Base-by-base conservation (phyloP, 2,113 vertebrate species). In the Suncus etruscus region DNA sequence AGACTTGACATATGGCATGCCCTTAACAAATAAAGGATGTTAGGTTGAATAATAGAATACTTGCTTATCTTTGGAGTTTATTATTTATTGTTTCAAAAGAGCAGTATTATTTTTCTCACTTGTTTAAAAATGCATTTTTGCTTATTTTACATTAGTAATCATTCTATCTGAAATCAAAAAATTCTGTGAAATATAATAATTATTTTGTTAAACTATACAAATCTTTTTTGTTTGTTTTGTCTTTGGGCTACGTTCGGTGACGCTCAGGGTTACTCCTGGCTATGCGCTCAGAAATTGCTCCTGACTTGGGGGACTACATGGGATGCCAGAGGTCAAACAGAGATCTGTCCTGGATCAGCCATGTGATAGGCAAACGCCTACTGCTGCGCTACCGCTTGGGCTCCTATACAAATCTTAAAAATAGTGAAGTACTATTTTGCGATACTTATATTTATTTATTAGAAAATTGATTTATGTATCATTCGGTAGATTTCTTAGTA, bases 61-160 rank as follows among this genome's bases (percentile, higher is more conserved):
- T 5, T 24, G 65, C 65, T 79, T 81, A 72, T 68, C 15, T 25
- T 87, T 27, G 69, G 29, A 39, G 39, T 39, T 39, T 39, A 39
- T 39, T 39, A 66, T 10, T 87, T 39, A 76, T 83, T 80, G 6
- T 29, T 47, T 6, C 8, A 18, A 32, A 32, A 58, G 4, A 8
- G 6, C 83, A n/a, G 6, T 89, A 74, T 32, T 54, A 83, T 39
- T 75, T 92, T 90, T 74, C 25, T 84, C 11, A 75, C 8, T 80
- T 11, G 69, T 8, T 80, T 18, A 16, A 61, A 61, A 61, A 6
- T 61, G 58, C 27, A 69, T 69, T 11, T 15, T 69, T 72, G 10
- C 14, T 75, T 91, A 11, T 48, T 10, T 81, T 77, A 45, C 24
- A 27, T 11, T 11, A 78, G n/a, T 4, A 68, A 86, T 31, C 3